These are phyloP conservation scores for Formica selysi DNA, from an alignment of 1,140 invertebrate species.

Conservation along the genomic window DNA sequence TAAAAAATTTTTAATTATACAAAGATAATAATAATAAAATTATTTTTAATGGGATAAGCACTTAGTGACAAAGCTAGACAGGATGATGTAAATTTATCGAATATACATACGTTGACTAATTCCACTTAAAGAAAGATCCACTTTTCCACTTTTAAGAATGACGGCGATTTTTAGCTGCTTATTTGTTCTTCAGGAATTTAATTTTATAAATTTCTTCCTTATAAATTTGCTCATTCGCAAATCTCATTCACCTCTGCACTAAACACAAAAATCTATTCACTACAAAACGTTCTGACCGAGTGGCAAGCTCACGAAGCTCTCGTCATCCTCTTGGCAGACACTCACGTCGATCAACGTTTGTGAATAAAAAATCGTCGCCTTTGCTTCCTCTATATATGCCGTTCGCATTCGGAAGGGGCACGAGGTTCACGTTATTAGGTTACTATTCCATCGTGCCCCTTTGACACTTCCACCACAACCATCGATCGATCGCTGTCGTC, in stretches of 20 bases:
- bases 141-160: neutral
- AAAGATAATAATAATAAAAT: neutral
- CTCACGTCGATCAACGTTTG: conserved; percentile 61
- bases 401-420: conserved; percentile 57
- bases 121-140: conserved; percentile 6
- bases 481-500: neutral
- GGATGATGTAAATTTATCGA: neutral
- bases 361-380: conserved; percentile 69
- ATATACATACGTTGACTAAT: conserved; percentile 37
- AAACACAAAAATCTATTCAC: conserved; percentile 2
- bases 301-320: conserved; percentile 48
- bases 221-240: conserved; percentile 19
- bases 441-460: conserved; percentile 60
- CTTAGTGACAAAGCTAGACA: conserved; percentile 3
- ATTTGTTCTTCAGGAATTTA: neutral
- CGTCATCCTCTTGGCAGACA: conserved; percentile 37
- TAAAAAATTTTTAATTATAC: neutral
- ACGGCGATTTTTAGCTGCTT: neutral
- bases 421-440: conserved; percentile 65
- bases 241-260: neutral
- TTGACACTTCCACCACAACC: conserved; percentile 10
- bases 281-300: conserved; percentile 5
- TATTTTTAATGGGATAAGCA: neutral
- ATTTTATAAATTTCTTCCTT: neutral
- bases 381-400: conserved; percentile 69